Percentiles rank a stretch among this genome's conserved stretches.
Evolutionary conservation across 1,140 invertebrate genomes (phyloP).

Genomic region (Lanistes nyassanus): DNA sequence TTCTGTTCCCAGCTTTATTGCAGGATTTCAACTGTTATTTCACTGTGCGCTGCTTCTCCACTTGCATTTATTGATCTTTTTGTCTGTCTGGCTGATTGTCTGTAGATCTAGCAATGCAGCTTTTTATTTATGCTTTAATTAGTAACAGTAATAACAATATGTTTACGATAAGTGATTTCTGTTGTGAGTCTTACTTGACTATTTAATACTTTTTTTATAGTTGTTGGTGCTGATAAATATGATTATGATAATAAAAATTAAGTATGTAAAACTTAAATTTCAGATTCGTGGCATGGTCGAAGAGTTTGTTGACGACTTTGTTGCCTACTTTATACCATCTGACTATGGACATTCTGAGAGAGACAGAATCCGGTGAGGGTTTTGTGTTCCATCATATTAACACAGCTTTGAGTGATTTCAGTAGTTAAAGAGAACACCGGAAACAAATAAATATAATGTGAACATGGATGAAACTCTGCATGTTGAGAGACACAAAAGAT

Average conservation of each 20-base stretch:
- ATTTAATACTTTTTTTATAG: not conserved
- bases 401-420: no score
- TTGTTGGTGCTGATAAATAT: not conserved
- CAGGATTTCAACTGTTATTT: no score
- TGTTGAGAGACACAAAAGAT: no score
- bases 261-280: constrained; percentile 9
- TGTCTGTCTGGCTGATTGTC: not conserved
- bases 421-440: no score
- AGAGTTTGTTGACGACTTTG: constrained; percentile 48
- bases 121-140: constrained; percentile 6
- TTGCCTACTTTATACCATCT: constrained; percentile 39
- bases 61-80: not conserved
- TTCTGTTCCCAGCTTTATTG: not conserved
- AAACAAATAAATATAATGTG: no score
- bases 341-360: constrained; percentile 27
- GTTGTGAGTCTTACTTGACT: not conserved
- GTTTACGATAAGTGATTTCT: not conserved
- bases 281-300: constrained; percentile 49
- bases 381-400: no score
- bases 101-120: not conserved
- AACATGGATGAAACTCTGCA: no score
- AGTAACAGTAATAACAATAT: not conserved
- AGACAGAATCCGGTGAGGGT: not conserved
- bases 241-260: not conserved
- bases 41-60: not conserved